Evolutionary conservation across 2,888 invertebrate species (phyloP).

Genomic region (Colostygia pectinataria): DNA sequence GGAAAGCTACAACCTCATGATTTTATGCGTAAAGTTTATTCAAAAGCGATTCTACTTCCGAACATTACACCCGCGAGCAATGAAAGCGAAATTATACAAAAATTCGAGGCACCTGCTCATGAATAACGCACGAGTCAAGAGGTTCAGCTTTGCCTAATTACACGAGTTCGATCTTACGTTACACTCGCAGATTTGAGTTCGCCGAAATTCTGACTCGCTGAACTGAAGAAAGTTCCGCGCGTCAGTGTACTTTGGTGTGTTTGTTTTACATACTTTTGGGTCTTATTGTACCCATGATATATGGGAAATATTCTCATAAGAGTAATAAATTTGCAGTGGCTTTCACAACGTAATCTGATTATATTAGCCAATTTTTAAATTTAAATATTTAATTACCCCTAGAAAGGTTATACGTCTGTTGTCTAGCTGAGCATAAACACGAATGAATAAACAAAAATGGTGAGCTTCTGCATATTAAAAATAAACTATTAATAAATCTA

Average conservation of each 20-base stretch:
- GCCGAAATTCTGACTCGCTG: constrained; percentile 9
- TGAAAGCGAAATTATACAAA: constrained; percentile 18
- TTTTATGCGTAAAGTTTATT: constrained; percentile 17
- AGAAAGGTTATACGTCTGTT: no score
- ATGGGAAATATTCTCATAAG: constrained; percentile 1
- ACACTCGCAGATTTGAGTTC: constrained; percentile 20
- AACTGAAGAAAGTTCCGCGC: constrained; percentile 35
- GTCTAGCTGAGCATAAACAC: no score
- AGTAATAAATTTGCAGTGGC: no score
- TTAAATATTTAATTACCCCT: no score
- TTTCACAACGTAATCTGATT: no score
- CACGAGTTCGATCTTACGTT: constrained; percentile 31
- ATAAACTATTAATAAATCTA: no score
- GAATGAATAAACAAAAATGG: no score
- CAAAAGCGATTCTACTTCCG: constrained; percentile 12
- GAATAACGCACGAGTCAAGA: constrained; percentile 17
- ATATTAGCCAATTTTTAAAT: no score
- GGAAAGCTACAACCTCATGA: constrained; percentile 10
- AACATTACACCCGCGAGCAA: constrained; percentile 21
- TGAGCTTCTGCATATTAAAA: no score
- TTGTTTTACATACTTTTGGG: constrained; percentile 10
- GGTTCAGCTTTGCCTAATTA: constrained; percentile 32
- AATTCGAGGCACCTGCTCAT: constrained; percentile 17
- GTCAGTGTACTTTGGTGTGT: constrained; percentile 40
- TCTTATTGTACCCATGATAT: constrained; percentile 5